Conservation (phyloP, 2,888 invertebrate genomes). For the Chymomyza procnemis region DNA sequence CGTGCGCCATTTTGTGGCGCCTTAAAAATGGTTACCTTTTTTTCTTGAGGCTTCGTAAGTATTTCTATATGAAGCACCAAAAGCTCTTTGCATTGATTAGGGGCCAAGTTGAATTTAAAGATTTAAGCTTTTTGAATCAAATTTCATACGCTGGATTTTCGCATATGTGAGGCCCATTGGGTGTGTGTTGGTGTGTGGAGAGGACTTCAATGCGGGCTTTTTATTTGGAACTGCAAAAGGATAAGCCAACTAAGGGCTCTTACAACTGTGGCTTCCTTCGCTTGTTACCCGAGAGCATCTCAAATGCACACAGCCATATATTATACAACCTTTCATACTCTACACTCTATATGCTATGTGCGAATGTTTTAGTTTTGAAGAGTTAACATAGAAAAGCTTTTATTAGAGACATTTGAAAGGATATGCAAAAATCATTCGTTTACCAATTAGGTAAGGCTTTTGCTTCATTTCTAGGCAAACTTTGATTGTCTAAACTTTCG, state of each 20-base stretch:
- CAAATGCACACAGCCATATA: slow-evolving; percentile 25
- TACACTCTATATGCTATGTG: background rate
- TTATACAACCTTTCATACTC: background rate
- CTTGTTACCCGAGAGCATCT: slow-evolving; percentile 21
- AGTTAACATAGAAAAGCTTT: no score
- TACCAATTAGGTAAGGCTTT: no score
- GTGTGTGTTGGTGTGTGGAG: background rate
- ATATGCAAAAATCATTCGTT: no score
- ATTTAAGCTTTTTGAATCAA: slow-evolving; percentile 31
- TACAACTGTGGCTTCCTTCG: background rate
- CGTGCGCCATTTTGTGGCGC: background rate
- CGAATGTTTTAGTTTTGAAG: no score
- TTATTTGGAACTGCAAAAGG: slow-evolving; percentile 23
- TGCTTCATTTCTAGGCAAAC: no score
- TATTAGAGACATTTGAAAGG: no score
- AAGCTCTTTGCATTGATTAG: slow-evolving; percentile 41
- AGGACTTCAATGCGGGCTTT: slow-evolving; percentile 41
- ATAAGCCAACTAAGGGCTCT: slow-evolving; percentile 20
- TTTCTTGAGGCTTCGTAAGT: slow-evolving; percentile 22
- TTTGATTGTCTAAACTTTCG: no score
- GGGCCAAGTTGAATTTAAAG: slow-evolving; percentile 29
- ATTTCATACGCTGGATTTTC: slow-evolving; percentile 35
- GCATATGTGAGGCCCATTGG: background rate
- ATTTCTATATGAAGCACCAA: slow-evolving; percentile 13
- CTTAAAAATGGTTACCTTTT: slow-evolving; percentile 24